Conservation (phyloP, 2,888 invertebrate species). For the Portevinia maculata region DNA sequence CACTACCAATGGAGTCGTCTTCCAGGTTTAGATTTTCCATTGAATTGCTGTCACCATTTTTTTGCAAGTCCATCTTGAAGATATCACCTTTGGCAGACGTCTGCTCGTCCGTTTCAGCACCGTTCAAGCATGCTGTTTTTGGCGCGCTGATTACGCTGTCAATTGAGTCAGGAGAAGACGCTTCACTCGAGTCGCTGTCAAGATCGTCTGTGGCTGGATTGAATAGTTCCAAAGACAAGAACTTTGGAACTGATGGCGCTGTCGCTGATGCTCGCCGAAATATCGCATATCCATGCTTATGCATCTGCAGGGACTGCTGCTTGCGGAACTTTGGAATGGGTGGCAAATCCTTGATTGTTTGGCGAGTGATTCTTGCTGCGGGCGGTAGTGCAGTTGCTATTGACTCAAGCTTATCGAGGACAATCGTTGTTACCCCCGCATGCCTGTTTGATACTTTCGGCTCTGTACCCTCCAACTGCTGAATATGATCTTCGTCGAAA, state of each 20-base stretch:
- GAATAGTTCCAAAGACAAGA: conserved; percentile 92
- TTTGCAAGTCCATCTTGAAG: conserved; percentile 93
- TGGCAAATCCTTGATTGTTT: conserved; percentile 86
- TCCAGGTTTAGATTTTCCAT: conserved; percentile 78
- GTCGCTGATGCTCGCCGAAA: conserved; percentile 88
- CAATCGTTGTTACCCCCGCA: conserved; percentile 49
- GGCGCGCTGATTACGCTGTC: conserved; percentile 92
- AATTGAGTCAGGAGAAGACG: conserved; percentile 92
- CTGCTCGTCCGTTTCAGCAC: conserved; percentile 94
- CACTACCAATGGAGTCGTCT: conserved; percentile 78
- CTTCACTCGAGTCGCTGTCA: conserved; percentile 93
- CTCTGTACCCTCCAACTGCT: conserved; percentile 72
- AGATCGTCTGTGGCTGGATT: conserved; percentile 96
- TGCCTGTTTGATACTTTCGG: conserved; percentile 25
- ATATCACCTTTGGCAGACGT: conserved; percentile 93
- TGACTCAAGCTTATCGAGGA: conserved; percentile 76
- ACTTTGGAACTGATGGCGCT: conserved; percentile 87
- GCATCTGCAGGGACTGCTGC: conserved; percentile 81
- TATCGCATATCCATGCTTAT: conserved; percentile 85
- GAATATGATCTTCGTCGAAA: conserved; percentile 79
- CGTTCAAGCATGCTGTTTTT: conserved; percentile 87
- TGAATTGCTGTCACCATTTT: conserved; percentile 91
- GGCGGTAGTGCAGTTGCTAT: conserved; percentile 78
- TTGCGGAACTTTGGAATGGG: conserved; percentile 85
- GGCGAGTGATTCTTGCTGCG: conserved; percentile 85